Evolutionary conservation across 2,113 vertebrate species (phyloP).

Genomic region (Amia ocellicauda): DNA sequence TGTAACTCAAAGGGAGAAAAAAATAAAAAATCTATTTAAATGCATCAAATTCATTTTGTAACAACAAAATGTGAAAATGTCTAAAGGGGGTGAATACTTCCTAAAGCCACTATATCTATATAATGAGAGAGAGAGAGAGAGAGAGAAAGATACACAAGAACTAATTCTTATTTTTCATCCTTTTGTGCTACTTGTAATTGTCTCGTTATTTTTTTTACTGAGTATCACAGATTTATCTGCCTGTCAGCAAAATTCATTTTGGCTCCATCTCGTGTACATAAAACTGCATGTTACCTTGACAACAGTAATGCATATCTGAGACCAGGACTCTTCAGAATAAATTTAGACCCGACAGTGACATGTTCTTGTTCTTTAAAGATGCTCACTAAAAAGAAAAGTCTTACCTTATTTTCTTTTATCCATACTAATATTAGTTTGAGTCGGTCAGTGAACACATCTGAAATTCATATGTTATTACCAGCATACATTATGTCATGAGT

Average conservation of each 20-base stretch:
- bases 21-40: too few species aligned
- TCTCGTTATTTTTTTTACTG: not conserved
- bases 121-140: too few species aligned
- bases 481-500: too few species aligned
- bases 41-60: too few species aligned
- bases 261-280: conserved; percentile 18
- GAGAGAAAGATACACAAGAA: not conserved
- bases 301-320: conserved; percentile 18
- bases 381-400: not conserved
- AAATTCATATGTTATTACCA: too few species aligned
- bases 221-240: conserved; percentile 21
- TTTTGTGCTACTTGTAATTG: not conserved
- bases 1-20: too few species aligned
- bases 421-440: too few species aligned
- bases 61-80: not conserved
- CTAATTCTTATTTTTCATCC: conserved; percentile 4
- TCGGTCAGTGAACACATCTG: too few species aligned
- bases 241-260: conserved; percentile 26
- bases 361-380: conserved; percentile 16
- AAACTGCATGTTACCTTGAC: conserved; percentile 18
- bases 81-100: not conserved
- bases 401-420: not conserved
- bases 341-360: conserved; percentile 8
- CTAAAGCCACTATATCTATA: too few species aligned
- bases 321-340: not conserved